A percentile compares a stretch with the other conserved stretches of the same genome.
Evolutionary conservation across 2,888 invertebrate species (phyloP).

Genomic region (Stegophylla sp.): DNA sequence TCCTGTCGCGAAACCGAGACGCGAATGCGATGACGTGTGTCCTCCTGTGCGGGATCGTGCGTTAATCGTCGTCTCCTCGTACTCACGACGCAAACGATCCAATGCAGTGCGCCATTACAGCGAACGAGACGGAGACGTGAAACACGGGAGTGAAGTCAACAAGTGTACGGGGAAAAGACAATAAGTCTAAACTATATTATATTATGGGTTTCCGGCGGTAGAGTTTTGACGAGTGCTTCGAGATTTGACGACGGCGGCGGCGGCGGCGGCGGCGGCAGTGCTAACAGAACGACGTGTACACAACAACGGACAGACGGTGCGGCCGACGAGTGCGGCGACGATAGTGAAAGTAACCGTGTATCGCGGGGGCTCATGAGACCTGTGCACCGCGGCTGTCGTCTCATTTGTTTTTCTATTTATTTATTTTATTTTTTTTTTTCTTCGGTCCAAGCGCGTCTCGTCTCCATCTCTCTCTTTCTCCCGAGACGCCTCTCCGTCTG

Average conservation of each 20-base stretch:
- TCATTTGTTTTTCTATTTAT: background rate
- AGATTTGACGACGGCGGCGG: background rate
- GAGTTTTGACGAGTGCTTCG: background rate
- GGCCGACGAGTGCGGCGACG: constrained; percentile 36
- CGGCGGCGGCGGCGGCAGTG: background rate
- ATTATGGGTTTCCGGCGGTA: background rate
- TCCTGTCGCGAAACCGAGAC: too few relatives aligned
- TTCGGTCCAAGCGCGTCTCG: background rate
- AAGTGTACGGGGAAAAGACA: too few relatives aligned
- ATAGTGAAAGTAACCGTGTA: constrained; percentile 49
- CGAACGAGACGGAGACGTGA: too few relatives aligned
- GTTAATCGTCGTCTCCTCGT: too few relatives aligned
- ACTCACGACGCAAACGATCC: too few relatives aligned
- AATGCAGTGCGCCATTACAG: too few relatives aligned
- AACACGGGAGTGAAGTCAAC: too few relatives aligned
- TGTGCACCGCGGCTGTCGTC: background rate
- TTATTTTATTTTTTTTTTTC: too few relatives aligned
- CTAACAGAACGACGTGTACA: constrained; percentile 3
- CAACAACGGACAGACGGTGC: constrained; percentile 31
- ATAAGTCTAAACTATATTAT: too few relatives aligned
- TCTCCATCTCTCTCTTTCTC: background rate
- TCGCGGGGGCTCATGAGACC: constrained; percentile 35
- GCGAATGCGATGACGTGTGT: too few relatives aligned
- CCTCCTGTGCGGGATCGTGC: too few relatives aligned
- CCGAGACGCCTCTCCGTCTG: background rate